Evolutionary conservation across 1,140 invertebrate species (phyloP), one percentile per base, ranked within the genome.

Genomic region (Wasmannia auropunctata): DNA sequence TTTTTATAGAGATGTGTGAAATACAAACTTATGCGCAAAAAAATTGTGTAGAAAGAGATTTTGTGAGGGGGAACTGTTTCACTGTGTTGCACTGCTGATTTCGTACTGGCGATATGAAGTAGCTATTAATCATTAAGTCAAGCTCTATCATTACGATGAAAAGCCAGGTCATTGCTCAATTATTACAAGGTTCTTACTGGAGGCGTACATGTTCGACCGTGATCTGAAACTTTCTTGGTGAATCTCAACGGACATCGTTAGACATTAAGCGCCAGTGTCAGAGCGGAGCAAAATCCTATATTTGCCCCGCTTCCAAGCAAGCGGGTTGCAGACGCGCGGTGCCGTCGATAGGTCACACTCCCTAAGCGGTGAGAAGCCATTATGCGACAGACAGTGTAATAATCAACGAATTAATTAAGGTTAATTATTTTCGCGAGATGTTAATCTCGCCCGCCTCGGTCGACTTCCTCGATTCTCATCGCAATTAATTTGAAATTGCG

Each of bases 381-480:
- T 83, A 83, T 83, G 79, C 79, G 79, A 83, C 67, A 74, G 79
- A 34, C 67, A 43, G n/a, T 74, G 51, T 60, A 43, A 74, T 72
- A 83, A 83, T 83, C 54, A 83, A 58, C 79, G 69, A 83, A 83
- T 83, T 83, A 83, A 83, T 83, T 83, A 72, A 43, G 67, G 51
- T 74, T 83, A 58, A 83, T 83, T 83, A 74, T 83, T 74, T 83
- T 56, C 37, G 25, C 67, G 54, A 83, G 69, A 74, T 83, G 79
- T 72, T 72, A 83, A 83, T 83, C 79, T 40, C 56, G 37, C 6
- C 51, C 60, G 60, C 49, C 51, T 34, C 60, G 60, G 37, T 74
- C 79, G 79, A 83, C 79, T 83, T 83, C 79, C 79, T 83, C 51
- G 67, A 83, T 83, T 83, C 67, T 83, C 79, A 83, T 83, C 79